Evolutionary conservation across 2,797 vertebrate species (phyloP).

Genomic region (Mormyrops attenuatus): DNA sequence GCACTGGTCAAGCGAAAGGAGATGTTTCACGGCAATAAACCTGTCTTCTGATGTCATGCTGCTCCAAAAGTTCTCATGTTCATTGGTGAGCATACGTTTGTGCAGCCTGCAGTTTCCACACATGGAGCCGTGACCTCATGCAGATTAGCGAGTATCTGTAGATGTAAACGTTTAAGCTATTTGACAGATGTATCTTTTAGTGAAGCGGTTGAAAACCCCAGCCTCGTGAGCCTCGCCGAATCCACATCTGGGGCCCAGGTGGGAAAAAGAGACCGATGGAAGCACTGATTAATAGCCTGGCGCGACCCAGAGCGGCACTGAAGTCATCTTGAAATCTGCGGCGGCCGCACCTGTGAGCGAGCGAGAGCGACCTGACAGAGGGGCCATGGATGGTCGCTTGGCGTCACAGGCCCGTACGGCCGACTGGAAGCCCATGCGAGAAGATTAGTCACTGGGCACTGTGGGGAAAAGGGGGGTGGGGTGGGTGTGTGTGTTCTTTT

Average conservation of each 20-base stretch:
- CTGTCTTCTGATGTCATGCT: neutral
- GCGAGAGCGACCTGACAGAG: neutral
- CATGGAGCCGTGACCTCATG: neutral
- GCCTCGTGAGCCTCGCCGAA: neutral
- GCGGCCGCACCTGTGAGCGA: neutral
- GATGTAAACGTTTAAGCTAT: neutral
- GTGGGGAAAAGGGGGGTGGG: neutral
- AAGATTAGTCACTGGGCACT: neutral
- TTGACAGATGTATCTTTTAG: neutral
- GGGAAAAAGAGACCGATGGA: neutral
- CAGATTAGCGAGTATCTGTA: neutral
- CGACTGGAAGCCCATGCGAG: neutral
- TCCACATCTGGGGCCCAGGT: neutral
- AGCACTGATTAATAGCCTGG: neutral
- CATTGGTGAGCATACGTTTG: neutral
- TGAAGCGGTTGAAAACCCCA: neutral
- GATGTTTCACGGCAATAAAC: neutral
- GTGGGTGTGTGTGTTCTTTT: neutral
- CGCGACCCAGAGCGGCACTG: neutral
- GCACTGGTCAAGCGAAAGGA: neutral
- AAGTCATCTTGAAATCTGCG: neutral
- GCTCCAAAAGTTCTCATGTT: neutral
- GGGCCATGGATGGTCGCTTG: neutral
- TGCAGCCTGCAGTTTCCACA: neutral
- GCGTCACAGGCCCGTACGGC: neutral